Base-by-base conservation (phyloP, 2,113 vertebrate genomes). In the Caloenas nicobarica region DNA sequence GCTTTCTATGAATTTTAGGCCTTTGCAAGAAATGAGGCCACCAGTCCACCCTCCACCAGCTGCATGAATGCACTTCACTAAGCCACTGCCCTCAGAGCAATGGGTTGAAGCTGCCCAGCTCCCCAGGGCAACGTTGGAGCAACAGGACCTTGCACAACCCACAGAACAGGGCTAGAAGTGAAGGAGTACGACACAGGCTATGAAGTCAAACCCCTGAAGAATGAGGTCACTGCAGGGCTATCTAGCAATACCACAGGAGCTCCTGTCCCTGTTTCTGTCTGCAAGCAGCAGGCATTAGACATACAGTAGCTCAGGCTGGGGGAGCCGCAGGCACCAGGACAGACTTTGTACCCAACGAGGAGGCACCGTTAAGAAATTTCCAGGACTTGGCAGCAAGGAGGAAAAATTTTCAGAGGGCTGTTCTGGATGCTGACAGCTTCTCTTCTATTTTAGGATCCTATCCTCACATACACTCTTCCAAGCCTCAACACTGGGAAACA, bases 381-480 rank as follows among this genome's bases (percentile, higher is more conserved):
- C n/a, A 69, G n/a, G 54, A 82, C 58, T 62, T 92, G 60, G n/a
- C 51, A 93, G 34, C 33, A 71, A 81, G 26, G 64, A 13, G 11
- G 25, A 29, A 74, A 70, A 60, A 6, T 9, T 29, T 84, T 86
- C 80, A 83, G 69, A 91, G 14, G 42, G 34, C 31, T 80, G 60
- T 60, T 91, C 21, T 48, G 50, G 48, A 64, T 34, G 56, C 48
- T 40, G 56, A 10, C 76, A 93, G 48, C 48, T 86, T 78, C 64
- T 84, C 42, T 74, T 90, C 77, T 96, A 51, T 90, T 95, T 71
- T 81, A 68, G 42, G 88, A 81, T 70, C 62, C 42, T 93, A 29
- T 74, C 56, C 50, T 92, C 57, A 91, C 17, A 62, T 18, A 86
- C 23, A 24, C 7, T 81, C 29, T 71, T 48, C 72, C 14, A 11